These are phyloP conservation scores for Philopotamus ludificatus DNA, from an alignment of 1,140 invertebrate species.

Conservation along the genomic window DNA sequence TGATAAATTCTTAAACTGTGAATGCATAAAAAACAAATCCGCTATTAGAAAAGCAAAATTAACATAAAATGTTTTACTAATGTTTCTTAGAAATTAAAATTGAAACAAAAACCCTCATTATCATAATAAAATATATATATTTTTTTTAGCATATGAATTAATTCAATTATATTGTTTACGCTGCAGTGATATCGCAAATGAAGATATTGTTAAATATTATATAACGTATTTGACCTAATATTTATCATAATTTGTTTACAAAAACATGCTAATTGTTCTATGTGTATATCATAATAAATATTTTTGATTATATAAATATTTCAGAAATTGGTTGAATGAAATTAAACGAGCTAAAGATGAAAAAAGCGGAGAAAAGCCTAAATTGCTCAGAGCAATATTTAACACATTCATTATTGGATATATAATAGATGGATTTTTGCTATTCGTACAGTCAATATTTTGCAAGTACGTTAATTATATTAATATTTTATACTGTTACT, in stretches of 20 bases:
- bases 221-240: too few relatives aligned
- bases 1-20: too few relatives aligned
- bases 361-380: constrained; percentile 16
- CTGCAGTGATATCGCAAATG: too few relatives aligned
- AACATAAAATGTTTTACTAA: too few relatives aligned
- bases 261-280: not conserved
- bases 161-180: too few relatives aligned
- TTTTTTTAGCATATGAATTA: constrained; percentile 7
- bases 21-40: too few relatives aligned
- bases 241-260: too few relatives aligned
- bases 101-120: too few relatives aligned
- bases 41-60: too few relatives aligned
- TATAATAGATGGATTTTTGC: constrained; percentile 28
- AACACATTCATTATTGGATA: constrained; percentile 31
- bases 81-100: too few relatives aligned
- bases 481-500: constrained; percentile 1
- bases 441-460: constrained; percentile 14
- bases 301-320: constrained; percentile 9
- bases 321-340: constrained; percentile 32
- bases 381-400: constrained; percentile 25
- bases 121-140: not conserved
- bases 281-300: not conserved
- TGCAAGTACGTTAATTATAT: constrained; percentile 11
- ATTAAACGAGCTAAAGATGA: constrained; percentile 8
- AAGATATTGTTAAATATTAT: too few relatives aligned